These are phyloP conservation scores for Pristionchus arcanus DNA, from an alignment of 2,888 invertebrate species.

Conservation along the genomic window DNA sequence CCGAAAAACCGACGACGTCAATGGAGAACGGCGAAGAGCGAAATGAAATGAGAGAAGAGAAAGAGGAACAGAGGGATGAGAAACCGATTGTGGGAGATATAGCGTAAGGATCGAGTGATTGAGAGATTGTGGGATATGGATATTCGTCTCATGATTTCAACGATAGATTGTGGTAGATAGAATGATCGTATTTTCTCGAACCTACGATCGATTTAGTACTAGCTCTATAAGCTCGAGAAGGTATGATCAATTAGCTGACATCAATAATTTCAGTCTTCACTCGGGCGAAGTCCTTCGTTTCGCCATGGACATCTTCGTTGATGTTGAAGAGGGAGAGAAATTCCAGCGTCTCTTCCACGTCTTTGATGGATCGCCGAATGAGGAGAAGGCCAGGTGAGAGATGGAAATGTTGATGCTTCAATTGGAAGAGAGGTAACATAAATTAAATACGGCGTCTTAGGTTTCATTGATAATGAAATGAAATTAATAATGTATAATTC, in stretches of 20 bases:
- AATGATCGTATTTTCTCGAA: no score
- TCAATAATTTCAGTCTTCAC: slow-evolving; percentile 64
- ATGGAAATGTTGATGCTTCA: neutral
- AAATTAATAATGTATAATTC: no score
- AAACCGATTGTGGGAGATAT: slow-evolving; percentile 59
- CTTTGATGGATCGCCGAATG: slow-evolving; percentile 56
- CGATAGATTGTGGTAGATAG: no score
- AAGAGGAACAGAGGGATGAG: slow-evolving; percentile 22
- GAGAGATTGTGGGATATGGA: neutral
- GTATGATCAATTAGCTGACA: neutral
- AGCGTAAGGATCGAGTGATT: slow-evolving; percentile 20
- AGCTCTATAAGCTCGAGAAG: neutral
- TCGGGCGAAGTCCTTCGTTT: slow-evolving; percentile 71
- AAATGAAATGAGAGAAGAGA: slow-evolving; percentile 10
- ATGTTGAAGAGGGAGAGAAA: slow-evolving; percentile 58
- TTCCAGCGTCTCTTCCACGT: slow-evolving; percentile 59
- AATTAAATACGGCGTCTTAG: neutral
- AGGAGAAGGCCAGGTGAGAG: slow-evolving; percentile 51
- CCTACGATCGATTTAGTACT: no score
- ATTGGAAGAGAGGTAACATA: neutral
- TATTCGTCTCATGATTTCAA: no score
- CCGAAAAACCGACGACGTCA: slow-evolving; percentile 43
- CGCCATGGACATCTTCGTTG: slow-evolving; percentile 70
- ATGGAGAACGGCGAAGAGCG: neutral
- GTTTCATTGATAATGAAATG: no score